phyloP scores from a whole-genome alignment of 2,797 vertebrate genomes.

The Silurus lanzhouensis region DNA sequence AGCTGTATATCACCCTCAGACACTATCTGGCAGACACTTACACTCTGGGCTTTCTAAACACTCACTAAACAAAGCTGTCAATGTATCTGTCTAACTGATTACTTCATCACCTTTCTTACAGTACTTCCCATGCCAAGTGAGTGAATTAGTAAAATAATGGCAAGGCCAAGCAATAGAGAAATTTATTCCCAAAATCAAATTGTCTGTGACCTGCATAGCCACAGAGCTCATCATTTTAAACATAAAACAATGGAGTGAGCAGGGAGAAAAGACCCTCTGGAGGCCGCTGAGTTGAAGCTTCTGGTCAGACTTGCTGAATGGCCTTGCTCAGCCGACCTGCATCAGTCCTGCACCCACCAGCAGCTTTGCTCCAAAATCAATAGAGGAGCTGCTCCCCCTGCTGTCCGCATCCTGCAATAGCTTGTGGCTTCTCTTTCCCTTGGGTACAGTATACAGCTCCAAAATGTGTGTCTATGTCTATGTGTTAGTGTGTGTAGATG shows the following conservation, averaged over 20 bases:
- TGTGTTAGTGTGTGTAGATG: neutral
- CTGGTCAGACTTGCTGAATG: slow-evolving; percentile 37
- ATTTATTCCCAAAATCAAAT: slow-evolving; percentile 36
- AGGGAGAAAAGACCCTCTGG: slow-evolving; percentile 32
- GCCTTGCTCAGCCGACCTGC: slow-evolving; percentile 40
- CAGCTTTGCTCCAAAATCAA: slow-evolving; percentile 63
- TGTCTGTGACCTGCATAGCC: slow-evolving; percentile 39
- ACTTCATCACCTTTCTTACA: neutral
- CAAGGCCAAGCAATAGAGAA: slow-evolving; percentile 5
- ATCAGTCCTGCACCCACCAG: slow-evolving; percentile 40
- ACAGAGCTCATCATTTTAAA: slow-evolving; percentile 42
- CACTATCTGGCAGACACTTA: slow-evolving; percentile 46
- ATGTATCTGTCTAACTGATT: slow-evolving; percentile 9
- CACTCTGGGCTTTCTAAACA: slow-evolving; percentile 5
- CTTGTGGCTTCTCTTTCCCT: slow-evolving; percentile 65
- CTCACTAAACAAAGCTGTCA: neutral
- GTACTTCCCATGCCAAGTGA: slow-evolving; percentile 22
- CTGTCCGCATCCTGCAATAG: slow-evolving; percentile 83
- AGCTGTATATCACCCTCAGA: slow-evolving; percentile 68
- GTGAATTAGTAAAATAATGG: slow-evolving; percentile 3
- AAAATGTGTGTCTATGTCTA: neutral
- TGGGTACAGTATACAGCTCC: slow-evolving; percentile 11
- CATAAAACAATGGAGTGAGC: slow-evolving; percentile 34
- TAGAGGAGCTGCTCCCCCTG: slow-evolving; percentile 98
- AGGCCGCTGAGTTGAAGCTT: slow-evolving; percentile 41